Evolutionary conservation across 2,888 invertebrate genomes (phyloP).

Genomic region (Monoplex corrugatus): DNA sequence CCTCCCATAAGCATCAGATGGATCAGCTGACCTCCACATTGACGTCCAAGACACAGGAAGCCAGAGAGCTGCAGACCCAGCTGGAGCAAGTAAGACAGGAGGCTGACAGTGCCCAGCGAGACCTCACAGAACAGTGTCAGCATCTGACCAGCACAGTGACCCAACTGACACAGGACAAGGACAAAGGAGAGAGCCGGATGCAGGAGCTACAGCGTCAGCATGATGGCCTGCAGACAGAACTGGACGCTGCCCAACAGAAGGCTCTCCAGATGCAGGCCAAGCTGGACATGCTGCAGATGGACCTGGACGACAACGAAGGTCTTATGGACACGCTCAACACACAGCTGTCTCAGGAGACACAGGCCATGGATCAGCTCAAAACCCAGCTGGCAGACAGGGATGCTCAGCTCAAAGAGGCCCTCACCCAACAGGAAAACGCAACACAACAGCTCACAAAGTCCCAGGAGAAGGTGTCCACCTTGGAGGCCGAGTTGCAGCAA

Average conservation of each 20-base stretch:
- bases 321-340: constrained; percentile 52
- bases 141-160: constrained; percentile 43
- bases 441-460: constrained; percentile 18
- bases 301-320: constrained; percentile 57
- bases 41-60: constrained; percentile 37
- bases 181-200: constrained; percentile 50
- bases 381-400: constrained; percentile 50
- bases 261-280: constrained; percentile 58
- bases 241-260: constrained; percentile 47
- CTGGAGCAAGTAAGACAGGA: constrained; percentile 53
- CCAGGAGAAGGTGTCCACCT: constrained; percentile 1
- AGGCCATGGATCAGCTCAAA: constrained; percentile 55
- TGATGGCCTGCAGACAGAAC: constrained; percentile 47
- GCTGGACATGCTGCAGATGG: constrained; percentile 61
- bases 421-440: neutral
- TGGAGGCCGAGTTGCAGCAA: constrained; percentile 51
- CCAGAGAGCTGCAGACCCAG: constrained; percentile 30
- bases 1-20: neutral
- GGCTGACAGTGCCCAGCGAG: constrained; percentile 53
- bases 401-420: constrained; percentile 46
- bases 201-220: constrained; percentile 48
- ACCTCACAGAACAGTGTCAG: constrained; percentile 48
- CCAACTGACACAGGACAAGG: neutral
- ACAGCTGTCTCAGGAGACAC: constrained; percentile 57
- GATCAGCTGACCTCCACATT: constrained; percentile 44